A percentile compares a stretch with the other conserved stretches of the same genome.
Conservation (phyloP, 2,113 vertebrate species). For the Rhadina sibilatrix region DNA sequence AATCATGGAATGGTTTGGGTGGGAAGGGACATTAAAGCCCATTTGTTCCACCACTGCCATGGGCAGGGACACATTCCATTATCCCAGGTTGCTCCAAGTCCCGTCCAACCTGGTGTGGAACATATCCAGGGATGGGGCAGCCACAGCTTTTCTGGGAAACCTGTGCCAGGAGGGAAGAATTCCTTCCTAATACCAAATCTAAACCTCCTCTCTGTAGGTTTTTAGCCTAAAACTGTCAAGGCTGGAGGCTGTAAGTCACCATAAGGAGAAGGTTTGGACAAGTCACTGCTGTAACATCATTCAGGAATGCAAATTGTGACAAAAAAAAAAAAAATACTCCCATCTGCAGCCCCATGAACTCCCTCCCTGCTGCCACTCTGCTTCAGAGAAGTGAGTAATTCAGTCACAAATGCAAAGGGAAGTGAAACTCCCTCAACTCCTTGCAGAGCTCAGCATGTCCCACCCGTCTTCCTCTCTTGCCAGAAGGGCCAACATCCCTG, state of each 20-base stretch:
- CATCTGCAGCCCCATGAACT: not conserved
- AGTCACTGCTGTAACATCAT: not conserved
- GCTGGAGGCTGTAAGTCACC: not conserved
- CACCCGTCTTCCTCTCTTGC: not conserved
- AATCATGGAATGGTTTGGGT: not conserved
- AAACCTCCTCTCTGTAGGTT: not conserved
- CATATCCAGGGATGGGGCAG: not conserved
- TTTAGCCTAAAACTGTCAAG: not conserved
- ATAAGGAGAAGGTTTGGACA: not conserved
- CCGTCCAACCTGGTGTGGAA: accelerated
- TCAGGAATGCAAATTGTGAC: not conserved
- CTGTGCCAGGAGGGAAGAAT: not conserved
- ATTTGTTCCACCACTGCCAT: accelerated
- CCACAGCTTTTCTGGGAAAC: not conserved
- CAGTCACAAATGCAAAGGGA: not conserved
- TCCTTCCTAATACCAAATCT: not conserved
- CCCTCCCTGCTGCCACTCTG: not conserved
- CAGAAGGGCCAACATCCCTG: not conserved
- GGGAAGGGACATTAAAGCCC: not conserved
- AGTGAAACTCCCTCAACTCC: constrained; percentile 34
- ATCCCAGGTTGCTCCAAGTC: accelerated
- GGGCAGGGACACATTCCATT: not conserved
- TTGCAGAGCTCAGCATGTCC: not conserved
- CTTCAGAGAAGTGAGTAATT: constrained; percentile 42
- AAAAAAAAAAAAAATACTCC: not conserved